These are phyloP conservation scores for Macrosiphum euphorbiae DNA, from an alignment of 2,888 invertebrate species.

Conservation along the genomic window DNA sequence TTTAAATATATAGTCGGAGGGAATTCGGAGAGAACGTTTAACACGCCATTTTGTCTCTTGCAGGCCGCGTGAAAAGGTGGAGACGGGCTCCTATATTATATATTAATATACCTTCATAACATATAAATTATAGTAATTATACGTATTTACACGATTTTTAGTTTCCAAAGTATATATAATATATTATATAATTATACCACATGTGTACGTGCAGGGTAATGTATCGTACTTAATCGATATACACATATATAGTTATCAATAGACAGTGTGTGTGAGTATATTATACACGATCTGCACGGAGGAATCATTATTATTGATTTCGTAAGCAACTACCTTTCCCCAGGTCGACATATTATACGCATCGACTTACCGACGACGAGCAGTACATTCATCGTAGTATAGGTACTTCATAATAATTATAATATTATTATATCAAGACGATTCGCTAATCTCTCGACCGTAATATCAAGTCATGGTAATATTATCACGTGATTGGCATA, in stretches of 20 bases:
- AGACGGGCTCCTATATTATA: neutral
- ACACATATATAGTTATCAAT: neutral
- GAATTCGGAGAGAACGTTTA: conserved; percentile 27
- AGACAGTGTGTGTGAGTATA: neutral
- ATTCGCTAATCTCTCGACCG: neutral
- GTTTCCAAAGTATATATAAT: neutral
- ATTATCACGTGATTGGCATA: neutral
- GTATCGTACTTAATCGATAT: neutral
- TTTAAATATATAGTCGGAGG: neutral
- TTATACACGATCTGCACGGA: conserved; percentile 3
- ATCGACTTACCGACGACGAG: neutral
- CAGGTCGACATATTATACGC: too few relatives aligned
- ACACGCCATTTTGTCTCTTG: conserved; percentile 25
- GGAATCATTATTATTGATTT: conserved; percentile 35
- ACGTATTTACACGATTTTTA: neutral
- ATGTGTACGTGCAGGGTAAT: neutral
- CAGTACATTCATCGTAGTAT: neutral
- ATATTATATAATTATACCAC: neutral
- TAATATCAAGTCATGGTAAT: neutral
- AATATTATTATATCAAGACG: neutral
- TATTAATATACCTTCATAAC: neutral
- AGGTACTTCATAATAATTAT: neutral
- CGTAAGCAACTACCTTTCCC: neutral
- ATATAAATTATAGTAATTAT: neutral
- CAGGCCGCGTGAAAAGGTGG: neutral